Evolutionary conservation across 1,140 invertebrate genomes (phyloP), one percentile per base, ranked within the genome.

Genomic region (Atopsyche davidsoni): DNA sequence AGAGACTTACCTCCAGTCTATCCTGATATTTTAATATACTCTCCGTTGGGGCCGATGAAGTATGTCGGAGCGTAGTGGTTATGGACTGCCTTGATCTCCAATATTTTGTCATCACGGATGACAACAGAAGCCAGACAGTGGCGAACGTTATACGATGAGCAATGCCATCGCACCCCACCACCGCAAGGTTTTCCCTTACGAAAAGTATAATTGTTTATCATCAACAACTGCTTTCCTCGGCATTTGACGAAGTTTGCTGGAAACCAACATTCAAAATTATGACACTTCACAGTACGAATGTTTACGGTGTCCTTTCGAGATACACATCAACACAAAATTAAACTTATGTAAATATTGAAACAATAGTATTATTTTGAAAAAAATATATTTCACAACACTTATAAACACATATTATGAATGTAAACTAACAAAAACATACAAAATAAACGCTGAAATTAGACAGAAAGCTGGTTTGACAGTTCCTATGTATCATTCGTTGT

Each of bases 151-250:
- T 50, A 50, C 1, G 39, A 43, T 16, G 48, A 50, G 31, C 48
- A 50, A 18, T 36, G 48, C 48, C 48, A 50, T 3, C 41, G 16
- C 2, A 25, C 16, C n/a, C 48, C 48, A 7, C 25, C 25, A 4
- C 10, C 7, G 0, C 39, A 39, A 3, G 19, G 10, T 16, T 22
- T 22, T 11, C 32, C 40, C 18, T 36, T 43, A 11, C 40, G 28
- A 35, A 23, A 50, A 1, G 48, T 50, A 22, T 50, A 43, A 17
- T 36, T 18, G 21, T 50, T n/a, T 4, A 50, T 7, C 48, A 50
- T 50, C 31, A 50, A 16, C 24, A 50, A 13, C 6, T 41, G 18
- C 11, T 7, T 40, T 9, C 16, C 25, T 21, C 32, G 28, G 3
- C 24, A 17, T 9, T 9, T 42, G 24, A 49, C 42, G 14, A 14